These are phyloP conservation scores for Phylloscopus trochiloides DNA, from an alignment of 2,113 vertebrate genomes.

Conservation along the genomic window DNA sequence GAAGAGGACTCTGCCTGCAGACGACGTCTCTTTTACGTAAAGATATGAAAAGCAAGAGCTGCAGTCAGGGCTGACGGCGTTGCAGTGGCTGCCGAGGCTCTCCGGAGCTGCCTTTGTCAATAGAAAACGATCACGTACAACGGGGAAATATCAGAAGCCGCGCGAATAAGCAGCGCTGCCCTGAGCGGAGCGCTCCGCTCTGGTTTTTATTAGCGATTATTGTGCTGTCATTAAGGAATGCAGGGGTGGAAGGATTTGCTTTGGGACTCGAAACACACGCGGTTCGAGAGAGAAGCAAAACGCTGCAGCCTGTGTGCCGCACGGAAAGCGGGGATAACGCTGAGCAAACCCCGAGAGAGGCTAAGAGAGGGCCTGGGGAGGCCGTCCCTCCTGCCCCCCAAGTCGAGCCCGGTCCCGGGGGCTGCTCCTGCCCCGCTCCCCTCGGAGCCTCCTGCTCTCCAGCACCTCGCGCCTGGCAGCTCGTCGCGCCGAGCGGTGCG, in stretches of 20 bases:
- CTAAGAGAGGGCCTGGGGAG: background rate
- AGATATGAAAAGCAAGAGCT: background rate
- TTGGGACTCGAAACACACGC: background rate
- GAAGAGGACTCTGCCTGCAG: background rate
- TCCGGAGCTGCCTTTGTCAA: background rate
- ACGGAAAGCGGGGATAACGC: background rate
- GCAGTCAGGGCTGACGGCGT: background rate
- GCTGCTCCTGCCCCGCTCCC: background rate
- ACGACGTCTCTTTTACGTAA: background rate
- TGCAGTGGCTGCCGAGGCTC: background rate
- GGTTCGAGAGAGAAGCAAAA: background rate
- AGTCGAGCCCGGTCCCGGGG: background rate
- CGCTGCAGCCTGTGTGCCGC: background rate
- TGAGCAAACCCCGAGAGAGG: background rate
- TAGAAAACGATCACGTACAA: background rate
- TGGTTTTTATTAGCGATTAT: slow-evolving; percentile 5
- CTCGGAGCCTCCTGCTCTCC: background rate
- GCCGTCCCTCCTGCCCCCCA: background rate
- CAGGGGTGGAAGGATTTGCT: background rate
- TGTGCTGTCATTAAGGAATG: slow-evolving; percentile 20
- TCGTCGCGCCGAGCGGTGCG: background rate
- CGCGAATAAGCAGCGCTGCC: background rate
- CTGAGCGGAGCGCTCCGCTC: background rate
- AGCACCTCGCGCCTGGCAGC: background rate
- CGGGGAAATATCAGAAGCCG: background rate